A percentile compares a stretch with the other conserved stretches of the same genome.
These are phyloP conservation scores for Beris chalybata DNA, from an alignment of 2,888 invertebrate species.

Conservation along the genomic window DNA sequence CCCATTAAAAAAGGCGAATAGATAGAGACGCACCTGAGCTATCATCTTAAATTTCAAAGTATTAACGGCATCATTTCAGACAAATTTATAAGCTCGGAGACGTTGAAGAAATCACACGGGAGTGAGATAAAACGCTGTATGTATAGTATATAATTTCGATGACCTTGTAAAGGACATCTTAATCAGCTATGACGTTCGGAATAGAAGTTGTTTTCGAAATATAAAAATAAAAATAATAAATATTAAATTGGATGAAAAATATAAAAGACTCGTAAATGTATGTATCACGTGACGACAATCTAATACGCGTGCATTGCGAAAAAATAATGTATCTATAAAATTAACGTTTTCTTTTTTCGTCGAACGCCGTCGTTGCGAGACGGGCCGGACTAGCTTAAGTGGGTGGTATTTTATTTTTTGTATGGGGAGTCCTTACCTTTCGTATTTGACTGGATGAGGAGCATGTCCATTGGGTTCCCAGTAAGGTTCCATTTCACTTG, in stretches of 20 bases:
- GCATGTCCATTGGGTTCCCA: conserved; percentile 57
- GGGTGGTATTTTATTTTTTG: no score
- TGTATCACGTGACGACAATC: no score
- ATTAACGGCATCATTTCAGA: neutral
- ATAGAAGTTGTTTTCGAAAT: conserved; percentile 13
- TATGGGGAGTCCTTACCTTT: conserved; percentile 49
- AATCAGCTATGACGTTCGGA: conserved; percentile 12
- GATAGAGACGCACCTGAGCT: neutral
- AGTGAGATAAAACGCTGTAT: neutral
- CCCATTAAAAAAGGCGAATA: neutral
- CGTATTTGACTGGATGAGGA: conserved; percentile 57
- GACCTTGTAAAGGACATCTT: conserved; percentile 42
- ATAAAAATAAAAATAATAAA: neutral
- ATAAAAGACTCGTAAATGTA: no score
- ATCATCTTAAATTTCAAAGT: neutral
- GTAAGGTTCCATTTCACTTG: conserved; percentile 51
- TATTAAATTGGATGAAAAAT: neutral
- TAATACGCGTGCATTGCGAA: no score
- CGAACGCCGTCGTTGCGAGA: no score
- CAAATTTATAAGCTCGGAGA: neutral
- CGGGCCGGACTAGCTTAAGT: no score
- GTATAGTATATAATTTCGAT: conserved; percentile 6
- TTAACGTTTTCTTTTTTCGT: no score
- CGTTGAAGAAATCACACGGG: neutral
- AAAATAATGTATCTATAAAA: no score